phyloP scores from a whole-genome alignment of 2,113 vertebrate species.

The Vulpes vulpes region DNA sequence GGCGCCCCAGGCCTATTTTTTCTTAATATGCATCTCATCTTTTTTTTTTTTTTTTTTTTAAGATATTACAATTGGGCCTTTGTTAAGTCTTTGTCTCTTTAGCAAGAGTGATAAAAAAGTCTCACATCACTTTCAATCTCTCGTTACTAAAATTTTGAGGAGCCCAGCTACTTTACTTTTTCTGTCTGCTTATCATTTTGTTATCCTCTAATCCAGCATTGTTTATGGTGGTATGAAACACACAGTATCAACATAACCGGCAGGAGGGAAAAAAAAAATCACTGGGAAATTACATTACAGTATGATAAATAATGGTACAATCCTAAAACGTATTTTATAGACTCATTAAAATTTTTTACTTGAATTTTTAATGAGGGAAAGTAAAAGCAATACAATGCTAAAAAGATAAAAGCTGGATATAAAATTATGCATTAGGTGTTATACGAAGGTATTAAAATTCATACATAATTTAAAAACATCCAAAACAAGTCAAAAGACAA shows the following conservation, averaged over 20 bases:
- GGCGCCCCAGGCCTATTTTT: neutral
- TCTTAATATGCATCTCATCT: neutral
- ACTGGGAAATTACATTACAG: neutral
- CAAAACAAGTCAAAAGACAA: constrained; percentile 12
- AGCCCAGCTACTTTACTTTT: neutral
- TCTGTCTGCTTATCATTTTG: neutral
- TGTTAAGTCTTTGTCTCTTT: constrained; percentile 16
- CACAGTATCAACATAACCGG: neutral
- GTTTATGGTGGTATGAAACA: neutral
- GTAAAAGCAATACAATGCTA: neutral
- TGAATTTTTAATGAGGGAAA: constrained; percentile 20
- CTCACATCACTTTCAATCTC: neutral
- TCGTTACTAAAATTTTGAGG: constrained; percentile 10
- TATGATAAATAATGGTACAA: neutral
- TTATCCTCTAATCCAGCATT: neutral
- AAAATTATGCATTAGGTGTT: neutral
- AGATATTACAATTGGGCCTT: neutral
- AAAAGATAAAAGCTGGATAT: neutral
- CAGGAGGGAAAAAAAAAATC: neutral
- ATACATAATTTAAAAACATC: neutral
- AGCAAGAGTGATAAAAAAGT: neutral
- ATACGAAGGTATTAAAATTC: neutral
- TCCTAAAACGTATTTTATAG: constrained; percentile 14
- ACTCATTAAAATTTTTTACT: constrained; percentile 26
- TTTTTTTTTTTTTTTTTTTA: neutral